Evolutionary conservation across 2,113 vertebrate genomes (phyloP).

Genomic region (Sinocyclocheilus grahami): DNA sequence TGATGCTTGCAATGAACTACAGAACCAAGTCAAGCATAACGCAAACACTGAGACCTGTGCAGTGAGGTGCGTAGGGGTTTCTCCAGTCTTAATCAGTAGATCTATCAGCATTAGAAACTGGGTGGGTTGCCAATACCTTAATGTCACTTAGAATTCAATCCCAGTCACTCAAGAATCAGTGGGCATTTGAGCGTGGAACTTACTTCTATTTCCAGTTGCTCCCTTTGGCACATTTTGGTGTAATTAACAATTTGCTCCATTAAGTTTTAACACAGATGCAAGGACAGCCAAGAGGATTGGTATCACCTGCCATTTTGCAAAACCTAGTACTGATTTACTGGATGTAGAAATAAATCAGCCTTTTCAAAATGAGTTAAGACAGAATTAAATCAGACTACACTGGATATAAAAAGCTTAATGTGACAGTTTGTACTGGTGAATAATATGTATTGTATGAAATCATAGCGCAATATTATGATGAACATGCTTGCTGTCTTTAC

Average conservation of each 20-base stretch:
- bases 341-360: constrained; percentile 49
- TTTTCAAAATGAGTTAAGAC: constrained; percentile 36
- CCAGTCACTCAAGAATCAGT: constrained; percentile 56
- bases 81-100: constrained; percentile 32
- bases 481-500: constrained; percentile 69
- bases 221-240: neutral
- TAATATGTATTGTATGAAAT: neutral
- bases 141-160: constrained; percentile 38
- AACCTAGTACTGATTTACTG: constrained; percentile 35
- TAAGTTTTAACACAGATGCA: constrained; percentile 18
- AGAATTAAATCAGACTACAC: constrained; percentile 29
- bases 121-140: constrained; percentile 41
- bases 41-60: constrained; percentile 21
- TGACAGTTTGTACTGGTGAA: constrained; percentile 41
- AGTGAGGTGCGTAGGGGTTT: neutral
- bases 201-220: constrained; percentile 7
- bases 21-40: constrained; percentile 1
- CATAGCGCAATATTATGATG: too few relatives aligned
- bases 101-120: constrained; percentile 56
- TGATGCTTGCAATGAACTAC: constrained; percentile 11
- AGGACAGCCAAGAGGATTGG: constrained; percentile 36
- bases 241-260: constrained; percentile 41
- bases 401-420: constrained; percentile 24
- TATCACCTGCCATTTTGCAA: constrained; percentile 22
- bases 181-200: constrained; percentile 14